Evolutionary conservation across 1,140 invertebrate genomes (phyloP).

Genomic region (Araneus ventricosus): DNA sequence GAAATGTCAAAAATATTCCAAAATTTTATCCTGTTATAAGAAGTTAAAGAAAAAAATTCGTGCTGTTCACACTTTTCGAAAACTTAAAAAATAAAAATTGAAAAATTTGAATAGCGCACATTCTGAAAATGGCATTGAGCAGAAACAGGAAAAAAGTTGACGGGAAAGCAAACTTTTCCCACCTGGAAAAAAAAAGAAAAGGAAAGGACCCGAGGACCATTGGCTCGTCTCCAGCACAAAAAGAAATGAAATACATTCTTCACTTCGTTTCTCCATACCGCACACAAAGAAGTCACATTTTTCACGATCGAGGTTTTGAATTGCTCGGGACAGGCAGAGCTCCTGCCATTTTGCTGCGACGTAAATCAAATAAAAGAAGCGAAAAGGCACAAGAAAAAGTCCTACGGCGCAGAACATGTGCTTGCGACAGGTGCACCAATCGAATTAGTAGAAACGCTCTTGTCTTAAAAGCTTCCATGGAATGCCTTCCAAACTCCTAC

Average conservation of each 20-base stretch:
- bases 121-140: not conserved
- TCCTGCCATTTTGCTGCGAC: slow-evolving; percentile 52
- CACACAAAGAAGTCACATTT: slow-evolving; percentile 65
- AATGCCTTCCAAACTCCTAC: not conserved
- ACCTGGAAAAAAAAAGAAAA: not conserved
- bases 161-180: slow-evolving; percentile 32
- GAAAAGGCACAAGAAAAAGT: slow-evolving; percentile 21
- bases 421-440: slow-evolving; percentile 62
- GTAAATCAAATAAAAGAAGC: slow-evolving; percentile 64
- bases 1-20: not conserved
- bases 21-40: not conserved
- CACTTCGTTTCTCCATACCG: slow-evolving; percentile 26
- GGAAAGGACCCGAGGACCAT: slow-evolving; percentile 16
- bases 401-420: slow-evolving; percentile 3
- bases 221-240: not conserved
- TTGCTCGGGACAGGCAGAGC: slow-evolving; percentile 46
- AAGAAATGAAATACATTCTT: slow-evolving; percentile 53
- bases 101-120: slow-evolving; percentile 23
- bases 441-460: slow-evolving; percentile 61
- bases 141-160: slow-evolving; percentile 8
- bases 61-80: not conserved
- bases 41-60: not conserved
- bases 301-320: slow-evolving; percentile 66
- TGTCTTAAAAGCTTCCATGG: slow-evolving; percentile 55
- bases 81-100: not conserved